Conservation (phyloP, 2,113 vertebrate species). For the Hemiprocne comata region DNA sequence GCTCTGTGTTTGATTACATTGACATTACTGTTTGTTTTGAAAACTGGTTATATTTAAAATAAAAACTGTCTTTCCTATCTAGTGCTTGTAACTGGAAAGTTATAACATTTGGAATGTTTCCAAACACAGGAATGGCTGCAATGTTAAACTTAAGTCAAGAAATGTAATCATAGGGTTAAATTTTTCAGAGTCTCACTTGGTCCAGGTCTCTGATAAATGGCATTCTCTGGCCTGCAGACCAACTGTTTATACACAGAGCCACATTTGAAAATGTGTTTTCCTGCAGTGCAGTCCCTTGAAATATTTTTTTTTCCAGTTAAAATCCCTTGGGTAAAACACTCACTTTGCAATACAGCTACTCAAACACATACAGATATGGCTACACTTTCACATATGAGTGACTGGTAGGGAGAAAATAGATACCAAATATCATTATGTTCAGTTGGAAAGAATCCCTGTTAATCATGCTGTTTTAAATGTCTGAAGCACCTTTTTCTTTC, state of each 20-base stretch:
- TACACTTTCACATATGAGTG: neutral
- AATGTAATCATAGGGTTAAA: neutral
- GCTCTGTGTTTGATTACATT: neutral
- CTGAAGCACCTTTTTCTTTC: neutral
- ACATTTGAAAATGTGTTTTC: neutral
- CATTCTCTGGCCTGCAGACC: neutral
- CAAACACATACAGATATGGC: neutral
- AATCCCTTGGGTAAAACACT: neutral
- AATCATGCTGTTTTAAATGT: neutral
- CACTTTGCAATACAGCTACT: neutral
- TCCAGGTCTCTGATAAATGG: neutral
- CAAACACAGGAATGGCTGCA: neutral
- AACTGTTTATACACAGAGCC: neutral
- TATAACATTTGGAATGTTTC: neutral
- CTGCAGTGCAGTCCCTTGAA: neutral
- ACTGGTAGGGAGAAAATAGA: neutral
- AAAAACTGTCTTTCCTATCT: neutral
- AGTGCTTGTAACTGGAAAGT: neutral
- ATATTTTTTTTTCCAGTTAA: neutral
- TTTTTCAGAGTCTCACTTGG: neutral
- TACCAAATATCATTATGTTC: neutral
- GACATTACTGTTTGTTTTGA: constrained; percentile 11
- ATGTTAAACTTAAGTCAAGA: neutral
- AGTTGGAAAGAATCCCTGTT: neutral
- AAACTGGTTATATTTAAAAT: neutral